Evolutionary conservation across 2,113 vertebrate genomes (phyloP).

Genomic region (Candoia aspera): DNA sequence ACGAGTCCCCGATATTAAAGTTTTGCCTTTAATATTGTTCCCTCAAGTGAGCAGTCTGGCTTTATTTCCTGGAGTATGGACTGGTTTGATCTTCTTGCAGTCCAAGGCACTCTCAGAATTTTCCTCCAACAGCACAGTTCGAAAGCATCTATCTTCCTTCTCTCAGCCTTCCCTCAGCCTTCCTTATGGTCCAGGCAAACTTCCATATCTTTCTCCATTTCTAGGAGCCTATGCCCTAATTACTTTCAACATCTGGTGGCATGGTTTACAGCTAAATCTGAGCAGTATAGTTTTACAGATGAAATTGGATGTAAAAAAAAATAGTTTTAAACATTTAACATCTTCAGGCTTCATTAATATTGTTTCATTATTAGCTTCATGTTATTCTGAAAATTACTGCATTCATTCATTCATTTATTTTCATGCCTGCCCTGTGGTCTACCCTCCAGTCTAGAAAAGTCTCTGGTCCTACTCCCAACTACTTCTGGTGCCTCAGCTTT

Average conservation of each 20-base stretch:
- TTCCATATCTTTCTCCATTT: neutral
- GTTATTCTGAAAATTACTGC: neutral
- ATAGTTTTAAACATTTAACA: neutral
- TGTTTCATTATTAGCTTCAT: neutral
- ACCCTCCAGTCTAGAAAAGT: neutral
- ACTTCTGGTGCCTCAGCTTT: neutral
- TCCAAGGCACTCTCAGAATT: no score
- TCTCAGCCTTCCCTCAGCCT: no score
- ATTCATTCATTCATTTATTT: neutral
- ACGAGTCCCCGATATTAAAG: no score
- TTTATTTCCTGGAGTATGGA: no score
- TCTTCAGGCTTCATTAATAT: neutral
- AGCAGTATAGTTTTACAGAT: neutral
- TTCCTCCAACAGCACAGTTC: no score
- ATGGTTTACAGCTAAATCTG: neutral
- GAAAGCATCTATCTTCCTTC: no score
- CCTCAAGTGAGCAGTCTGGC: no score
- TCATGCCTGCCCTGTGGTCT: neutral
- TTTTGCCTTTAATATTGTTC: no score
- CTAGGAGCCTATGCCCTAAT: neutral
- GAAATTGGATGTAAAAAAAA: neutral
- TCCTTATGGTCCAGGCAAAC: no score
- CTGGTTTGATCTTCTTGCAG: no score
- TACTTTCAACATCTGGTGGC: neutral
- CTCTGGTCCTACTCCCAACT: neutral